Evolutionary conservation across 2,888 invertebrate species (phyloP).

Genomic region (Andricus curvator): DNA sequence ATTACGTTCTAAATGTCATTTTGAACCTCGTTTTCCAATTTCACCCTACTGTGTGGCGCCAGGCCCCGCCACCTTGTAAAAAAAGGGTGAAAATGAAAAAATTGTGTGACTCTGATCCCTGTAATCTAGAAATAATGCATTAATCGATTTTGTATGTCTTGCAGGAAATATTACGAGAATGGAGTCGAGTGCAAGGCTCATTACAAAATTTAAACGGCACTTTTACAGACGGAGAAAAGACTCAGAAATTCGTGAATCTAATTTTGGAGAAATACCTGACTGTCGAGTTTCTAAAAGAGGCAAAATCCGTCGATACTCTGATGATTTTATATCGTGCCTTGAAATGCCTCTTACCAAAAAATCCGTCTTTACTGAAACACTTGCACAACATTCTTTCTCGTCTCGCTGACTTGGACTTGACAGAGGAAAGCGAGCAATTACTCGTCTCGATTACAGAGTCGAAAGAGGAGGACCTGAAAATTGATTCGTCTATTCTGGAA

Average conservation of each 20-base stretch:
- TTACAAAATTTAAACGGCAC: slow-evolving; percentile 51
- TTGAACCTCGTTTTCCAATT: no score
- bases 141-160: slow-evolving; percentile 30
- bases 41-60: no score
- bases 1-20: no score
- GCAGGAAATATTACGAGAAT: slow-evolving; percentile 68
- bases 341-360: slow-evolving; percentile 53
- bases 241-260: slow-evolving; percentile 53
- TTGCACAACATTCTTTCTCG: slow-evolving; percentile 60
- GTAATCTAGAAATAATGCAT: slow-evolving; percentile 8
- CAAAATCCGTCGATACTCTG: slow-evolving; percentile 56
- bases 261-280: slow-evolving; percentile 64
- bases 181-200: slow-evolving; percentile 58
- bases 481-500: slow-evolving; percentile 59
- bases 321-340: slow-evolving; percentile 60
- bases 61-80: no score
- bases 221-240: slow-evolving; percentile 60
- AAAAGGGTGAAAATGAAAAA: no score
- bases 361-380: slow-evolving; percentile 53
- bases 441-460: slow-evolving; percentile 54
- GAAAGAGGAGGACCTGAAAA: slow-evolving; percentile 54
- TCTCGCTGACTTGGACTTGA: slow-evolving; percentile 58
- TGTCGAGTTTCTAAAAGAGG: slow-evolving; percentile 55
- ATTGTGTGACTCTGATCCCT: no score
- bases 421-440: slow-evolving; percentile 58